Evolutionary conservation across 2,113 vertebrate genomes (phyloP).

Genomic region (Mobula birostris): DNA sequence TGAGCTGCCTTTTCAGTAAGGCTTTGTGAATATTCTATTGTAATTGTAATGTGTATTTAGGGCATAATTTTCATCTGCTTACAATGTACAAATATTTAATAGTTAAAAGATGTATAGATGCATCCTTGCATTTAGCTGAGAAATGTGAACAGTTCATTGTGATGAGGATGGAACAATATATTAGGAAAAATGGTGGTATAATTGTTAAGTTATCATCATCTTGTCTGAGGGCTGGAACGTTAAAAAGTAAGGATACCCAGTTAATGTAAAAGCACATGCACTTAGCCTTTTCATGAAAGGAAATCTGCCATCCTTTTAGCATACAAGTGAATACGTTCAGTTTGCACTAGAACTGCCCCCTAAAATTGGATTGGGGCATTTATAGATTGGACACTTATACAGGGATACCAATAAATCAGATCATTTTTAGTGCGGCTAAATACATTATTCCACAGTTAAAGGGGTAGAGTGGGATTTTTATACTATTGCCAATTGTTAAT

Average conservation of each 20-base stretch:
- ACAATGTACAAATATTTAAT: neutral
- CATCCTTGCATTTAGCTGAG: neutral
- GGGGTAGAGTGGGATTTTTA: neutral
- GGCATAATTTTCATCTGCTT: neutral
- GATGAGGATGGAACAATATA: no score
- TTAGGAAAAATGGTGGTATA: no score
- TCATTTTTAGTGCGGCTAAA: neutral
- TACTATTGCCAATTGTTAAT: neutral
- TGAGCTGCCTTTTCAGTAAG: neutral
- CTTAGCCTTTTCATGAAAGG: no score
- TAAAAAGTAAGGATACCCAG: no score
- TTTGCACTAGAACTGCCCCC: no score
- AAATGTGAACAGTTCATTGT: neutral
- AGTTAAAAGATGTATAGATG: neutral
- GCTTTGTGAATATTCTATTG: neutral
- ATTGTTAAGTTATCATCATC: no score
- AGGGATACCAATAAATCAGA: neutral
- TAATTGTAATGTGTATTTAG: neutral
- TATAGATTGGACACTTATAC: no score
- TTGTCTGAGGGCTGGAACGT: no score
- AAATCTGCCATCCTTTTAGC: no score
- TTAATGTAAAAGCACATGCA: no score
- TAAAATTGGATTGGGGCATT: no score
- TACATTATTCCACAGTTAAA: neutral
- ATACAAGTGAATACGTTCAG: no score